Percentiles rank a stretch among this genome's conserved stretches.
phyloP scores from a whole-genome alignment of 2,797 vertebrate genomes.

The Crypturellus tataupa region DNA sequence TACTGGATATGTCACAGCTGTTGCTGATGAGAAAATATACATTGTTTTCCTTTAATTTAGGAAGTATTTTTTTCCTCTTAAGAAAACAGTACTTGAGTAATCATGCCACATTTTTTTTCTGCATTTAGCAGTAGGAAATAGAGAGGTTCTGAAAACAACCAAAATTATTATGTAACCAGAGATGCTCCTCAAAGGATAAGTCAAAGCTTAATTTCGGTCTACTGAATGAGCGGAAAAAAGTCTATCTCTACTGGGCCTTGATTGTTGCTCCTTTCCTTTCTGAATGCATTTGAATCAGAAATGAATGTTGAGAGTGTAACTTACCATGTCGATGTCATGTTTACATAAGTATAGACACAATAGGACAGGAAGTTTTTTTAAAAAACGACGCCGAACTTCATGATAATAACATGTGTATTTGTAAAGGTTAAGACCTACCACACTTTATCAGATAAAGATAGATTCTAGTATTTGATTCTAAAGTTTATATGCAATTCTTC shows the following conservation, averaged over 20 bases:
- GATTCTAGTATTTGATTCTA: not conserved
- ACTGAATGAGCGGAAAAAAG: not conserved
- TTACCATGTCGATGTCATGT: not conserved
- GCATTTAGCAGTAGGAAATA: not conserved
- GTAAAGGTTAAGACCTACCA: not conserved
- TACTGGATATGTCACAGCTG: not conserved
- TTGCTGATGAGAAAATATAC: not conserved
- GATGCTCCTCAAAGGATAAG: not conserved
- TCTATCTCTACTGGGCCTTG: not conserved
- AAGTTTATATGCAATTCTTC: not conserved
- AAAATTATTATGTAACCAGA: not conserved
- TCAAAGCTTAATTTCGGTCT: not conserved
- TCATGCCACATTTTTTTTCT: fast-evolving
- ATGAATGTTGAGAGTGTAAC: not conserved
- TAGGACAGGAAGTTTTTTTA: not conserved
- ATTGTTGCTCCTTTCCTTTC: not conserved
- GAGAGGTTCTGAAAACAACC: not conserved
- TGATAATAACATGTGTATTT: not conserved
- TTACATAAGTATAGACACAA: not conserved
- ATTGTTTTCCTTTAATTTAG: not conserved
- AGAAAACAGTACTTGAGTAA: not conserved
- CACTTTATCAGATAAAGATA: not conserved
- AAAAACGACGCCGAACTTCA: not conserved
- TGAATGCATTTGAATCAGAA: not conserved
- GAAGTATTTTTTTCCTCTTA: not conserved